A percentile compares a stretch with the other conserved stretches of the same genome.
Conservation (phyloP, 1,140 invertebrate species). For the Chelonus insularis region DNA sequence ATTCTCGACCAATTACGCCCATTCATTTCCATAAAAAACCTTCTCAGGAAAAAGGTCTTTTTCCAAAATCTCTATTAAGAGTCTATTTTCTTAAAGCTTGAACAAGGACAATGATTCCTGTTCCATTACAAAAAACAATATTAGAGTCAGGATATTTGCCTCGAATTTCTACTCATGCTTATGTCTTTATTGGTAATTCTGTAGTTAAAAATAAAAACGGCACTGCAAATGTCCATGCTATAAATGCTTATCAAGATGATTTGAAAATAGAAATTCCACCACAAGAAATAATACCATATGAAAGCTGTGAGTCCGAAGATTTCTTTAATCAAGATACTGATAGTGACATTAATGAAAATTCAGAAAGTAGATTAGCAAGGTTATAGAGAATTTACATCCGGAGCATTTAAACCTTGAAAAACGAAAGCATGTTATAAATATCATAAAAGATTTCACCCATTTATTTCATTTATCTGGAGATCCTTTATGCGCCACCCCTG, state of each 20-base stretch:
- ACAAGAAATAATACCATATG: constrained; percentile 3
- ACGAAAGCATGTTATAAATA: background rate
- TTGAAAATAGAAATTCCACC: background rate
- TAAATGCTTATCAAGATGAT: background rate
- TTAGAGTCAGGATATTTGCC: constrained; percentile 1
- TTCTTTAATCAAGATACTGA: background rate
- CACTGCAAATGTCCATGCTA: background rate
- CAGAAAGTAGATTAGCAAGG: background rate
- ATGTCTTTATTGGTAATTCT: background rate
- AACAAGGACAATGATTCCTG: background rate
- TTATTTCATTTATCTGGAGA: background rate
- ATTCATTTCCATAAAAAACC: background rate
- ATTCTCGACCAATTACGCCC: background rate
- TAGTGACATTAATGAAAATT: background rate
- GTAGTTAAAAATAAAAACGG: constrained; percentile 8
- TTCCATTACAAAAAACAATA: background rate
- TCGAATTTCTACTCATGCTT: background rate
- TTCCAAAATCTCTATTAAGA: background rate
- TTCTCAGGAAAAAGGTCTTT: too few relatives aligned
- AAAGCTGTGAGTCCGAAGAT: background rate
- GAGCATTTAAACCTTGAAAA: background rate
- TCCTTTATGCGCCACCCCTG: background rate
- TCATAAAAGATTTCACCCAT: background rate
- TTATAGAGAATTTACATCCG: background rate
- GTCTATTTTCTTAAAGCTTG: background rate